These are phyloP conservation scores for Drosophila watanabei DNA, from an alignment of 1,140 invertebrate species.

Conservation along the genomic window DNA sequence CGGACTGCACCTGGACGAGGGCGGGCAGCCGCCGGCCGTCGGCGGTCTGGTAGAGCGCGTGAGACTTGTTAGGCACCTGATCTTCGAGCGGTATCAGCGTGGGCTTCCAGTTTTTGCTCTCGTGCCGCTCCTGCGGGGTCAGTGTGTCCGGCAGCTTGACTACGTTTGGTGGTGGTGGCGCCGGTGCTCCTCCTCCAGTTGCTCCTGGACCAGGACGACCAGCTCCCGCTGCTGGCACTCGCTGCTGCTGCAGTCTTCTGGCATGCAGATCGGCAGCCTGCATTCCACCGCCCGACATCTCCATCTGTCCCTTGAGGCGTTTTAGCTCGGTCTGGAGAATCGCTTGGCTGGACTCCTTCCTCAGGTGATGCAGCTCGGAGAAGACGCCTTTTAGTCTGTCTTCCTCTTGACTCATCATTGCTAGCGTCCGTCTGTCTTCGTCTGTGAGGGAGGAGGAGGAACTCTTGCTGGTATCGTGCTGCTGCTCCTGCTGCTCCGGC, in stretches of 20 bases:
- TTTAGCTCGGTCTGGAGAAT: background rate
- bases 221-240: slow-evolving; percentile 31
- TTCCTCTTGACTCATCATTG: background rate
- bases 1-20: slow-evolving; percentile 88
- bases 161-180: slow-evolving; percentile 69
- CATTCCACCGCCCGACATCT: background rate
- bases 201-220: no score
- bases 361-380: background rate
- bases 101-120: slow-evolving; percentile 89
- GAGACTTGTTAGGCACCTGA: slow-evolving; percentile 85
- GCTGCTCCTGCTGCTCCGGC: slow-evolving; percentile 75
- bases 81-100: slow-evolving; percentile 89
- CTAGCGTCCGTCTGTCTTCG: background rate
- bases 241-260: slow-evolving; percentile 18
- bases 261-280: background rate
- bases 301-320: background rate
- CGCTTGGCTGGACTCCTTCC: background rate
- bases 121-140: slow-evolving; percentile 72
- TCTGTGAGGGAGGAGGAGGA: no score
- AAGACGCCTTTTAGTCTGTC: fast-evolving
- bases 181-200: background rate
- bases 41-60: slow-evolving; percentile 87
- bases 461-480: no score
- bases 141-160: slow-evolving; percentile 80
- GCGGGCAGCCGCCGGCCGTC: slow-evolving; percentile 87